Evolutionary conservation across 2,888 invertebrate genomes (phyloP), one percentile per base, ranked within the genome.

Genomic region (Xanthia icteritia): DNA sequence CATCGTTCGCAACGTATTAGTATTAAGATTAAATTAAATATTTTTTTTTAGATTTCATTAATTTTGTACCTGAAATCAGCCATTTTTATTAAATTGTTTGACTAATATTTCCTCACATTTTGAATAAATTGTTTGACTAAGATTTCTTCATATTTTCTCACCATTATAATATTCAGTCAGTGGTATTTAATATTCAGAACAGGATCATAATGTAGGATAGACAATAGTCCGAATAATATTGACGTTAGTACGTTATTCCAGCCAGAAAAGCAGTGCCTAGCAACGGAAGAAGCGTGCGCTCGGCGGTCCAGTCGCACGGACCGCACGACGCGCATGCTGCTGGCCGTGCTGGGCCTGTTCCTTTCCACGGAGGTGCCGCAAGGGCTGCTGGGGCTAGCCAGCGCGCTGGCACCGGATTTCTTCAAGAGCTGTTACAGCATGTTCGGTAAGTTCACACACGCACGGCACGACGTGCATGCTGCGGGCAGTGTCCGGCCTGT

Each of bases 361-460:
- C 97, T 99, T 15, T 97, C 99, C 79, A 99, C 99, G 0, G 99
- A 99, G 92, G 98, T 99, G 86, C 99, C 99, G 0, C 99, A 99
- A 91, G 99, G 98, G 0, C 97, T 98, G n/a, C 95, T 98, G 82
- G 99, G 98, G 0, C 97, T 99, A 42, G 97, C 99, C 76, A 98
- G 98, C 87, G 98, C 98, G 3, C 96, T 98, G 45, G 98, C 98
- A 5, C 97, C 98, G 51, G 96, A 97, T 69, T 99, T 99, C 94
- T 98, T 98, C 91, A 97, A 97, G 86, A 97, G 97, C 92, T 99
- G 98, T 94, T 99, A 99, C 94, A 96, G 97, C 88, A 98, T 98
- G 94, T 97, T 98, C 89, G 98, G 98, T 98, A 92, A 97, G 97
- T 58, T n/a, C 17, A 68, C 17, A 36, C 51, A 98, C 98, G 1